Conservation (phyloP, 1,140 invertebrate genomes). For the Pogonomyrmex californicus region DNA sequence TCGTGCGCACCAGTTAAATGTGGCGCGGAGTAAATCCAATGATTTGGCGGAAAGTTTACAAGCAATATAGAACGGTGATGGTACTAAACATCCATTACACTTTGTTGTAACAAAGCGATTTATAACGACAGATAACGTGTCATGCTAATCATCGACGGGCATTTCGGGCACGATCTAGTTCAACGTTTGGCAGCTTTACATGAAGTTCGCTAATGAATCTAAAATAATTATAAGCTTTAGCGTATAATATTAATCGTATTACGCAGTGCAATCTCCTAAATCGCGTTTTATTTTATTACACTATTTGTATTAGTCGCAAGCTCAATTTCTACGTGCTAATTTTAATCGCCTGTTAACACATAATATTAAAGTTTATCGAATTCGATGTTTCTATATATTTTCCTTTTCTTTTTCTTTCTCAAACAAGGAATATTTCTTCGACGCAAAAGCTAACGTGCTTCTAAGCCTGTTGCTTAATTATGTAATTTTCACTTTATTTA, state of each 20-base stretch:
- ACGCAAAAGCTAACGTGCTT: neutral
- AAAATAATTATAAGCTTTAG: constrained; percentile 21
- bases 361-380: neutral
- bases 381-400: neutral
- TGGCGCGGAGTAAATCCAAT: constrained; percentile 26
- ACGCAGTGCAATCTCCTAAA: neutral
- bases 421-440: neutral
- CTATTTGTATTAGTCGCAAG: neutral
- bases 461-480: neutral
- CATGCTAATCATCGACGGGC: constrained; percentile 53
- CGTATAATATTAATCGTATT: neutral
- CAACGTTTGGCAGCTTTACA: neutral
- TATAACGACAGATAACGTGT: constrained; percentile 41
- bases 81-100: constrained; percentile 68
- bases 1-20: constrained; percentile 15
- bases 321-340: neutral
- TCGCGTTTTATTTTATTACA: neutral
- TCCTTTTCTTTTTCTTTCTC: neutral
- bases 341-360: neutral
- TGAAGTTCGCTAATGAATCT: neutral
- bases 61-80: constrained; percentile 7
- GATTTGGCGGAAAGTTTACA: constrained; percentile 52
- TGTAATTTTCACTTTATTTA: constrained; percentile 42
- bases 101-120: constrained; percentile 58
- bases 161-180: constrained; percentile 14